A percentile compares a stretch with the other conserved stretches of the same genome.
Conservation (phyloP, 2,888 invertebrate genomes). For the Pollenia labialis region DNA sequence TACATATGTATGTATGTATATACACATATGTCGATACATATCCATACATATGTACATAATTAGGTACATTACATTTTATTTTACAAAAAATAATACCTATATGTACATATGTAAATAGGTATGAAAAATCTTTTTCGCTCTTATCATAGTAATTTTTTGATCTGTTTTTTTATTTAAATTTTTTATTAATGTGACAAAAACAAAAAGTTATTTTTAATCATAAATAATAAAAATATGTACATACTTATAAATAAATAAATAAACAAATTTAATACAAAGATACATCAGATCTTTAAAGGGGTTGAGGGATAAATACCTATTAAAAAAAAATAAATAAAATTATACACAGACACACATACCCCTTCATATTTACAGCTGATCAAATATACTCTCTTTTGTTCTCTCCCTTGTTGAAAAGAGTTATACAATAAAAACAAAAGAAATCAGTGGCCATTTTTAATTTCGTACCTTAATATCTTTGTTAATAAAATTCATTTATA, state of each 20-base stretch:
- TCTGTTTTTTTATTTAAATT: constrained; percentile 24
- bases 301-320: neutral
- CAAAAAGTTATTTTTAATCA: constrained; percentile 64
- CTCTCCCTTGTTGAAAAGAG: neutral
- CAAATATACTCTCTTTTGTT: neutral
- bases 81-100: no score
- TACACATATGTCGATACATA: neutral
- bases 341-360: neutral
- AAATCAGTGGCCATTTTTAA: constrained; percentile 47
- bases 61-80: no score
- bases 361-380: constrained; percentile 37
- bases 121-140: constrained; percentile 35
- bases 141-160: constrained; percentile 38
- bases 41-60: neutral
- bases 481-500: neutral
- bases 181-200: constrained; percentile 48
- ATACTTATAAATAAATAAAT: constrained; percentile 25
- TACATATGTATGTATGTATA: neutral
- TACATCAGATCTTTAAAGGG: constrained; percentile 22
- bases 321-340: constrained; percentile 1
- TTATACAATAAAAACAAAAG: constrained; percentile 22
- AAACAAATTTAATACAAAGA: constrained; percentile 26
- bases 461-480: neutral
- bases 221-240: constrained; percentile 52
- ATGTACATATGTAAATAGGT: no score